Conservation (phyloP, 2,113 vertebrate species). For the Hippolais icterina region DNA sequence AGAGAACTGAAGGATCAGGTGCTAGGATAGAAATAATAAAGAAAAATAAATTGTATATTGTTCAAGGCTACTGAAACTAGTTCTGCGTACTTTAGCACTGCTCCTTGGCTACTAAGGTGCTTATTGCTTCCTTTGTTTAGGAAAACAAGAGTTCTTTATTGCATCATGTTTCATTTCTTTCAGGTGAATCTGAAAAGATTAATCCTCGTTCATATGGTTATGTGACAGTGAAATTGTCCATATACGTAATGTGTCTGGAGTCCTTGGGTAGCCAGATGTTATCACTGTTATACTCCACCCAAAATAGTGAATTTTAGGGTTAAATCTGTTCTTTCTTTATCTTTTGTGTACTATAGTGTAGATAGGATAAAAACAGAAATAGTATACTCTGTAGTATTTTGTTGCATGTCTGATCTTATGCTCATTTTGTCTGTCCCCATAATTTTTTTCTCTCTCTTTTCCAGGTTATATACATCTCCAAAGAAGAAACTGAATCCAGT, state of each 20-base stretch:
- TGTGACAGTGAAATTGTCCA: neutral
- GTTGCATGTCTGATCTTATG: neutral
- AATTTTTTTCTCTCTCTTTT: neutral
- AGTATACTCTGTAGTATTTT: neutral
- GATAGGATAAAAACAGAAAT: neutral
- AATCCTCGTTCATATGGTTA: neutral
- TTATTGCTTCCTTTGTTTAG: neutral
- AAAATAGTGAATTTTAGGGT: neutral
- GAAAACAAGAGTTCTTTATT: neutral
- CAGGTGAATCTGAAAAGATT: neutral
- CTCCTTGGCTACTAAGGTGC: neutral
- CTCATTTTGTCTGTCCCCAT: neutral
- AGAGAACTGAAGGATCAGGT: neutral
- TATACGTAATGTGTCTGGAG: neutral
- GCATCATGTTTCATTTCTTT: neutral
- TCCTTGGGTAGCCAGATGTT: neutral
- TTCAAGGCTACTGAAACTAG: neutral
- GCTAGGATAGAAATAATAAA: neutral
- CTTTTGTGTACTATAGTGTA: neutral
- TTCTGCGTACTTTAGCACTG: neutral
- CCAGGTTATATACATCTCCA: conserved; percentile 90
- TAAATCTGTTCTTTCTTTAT: neutral
- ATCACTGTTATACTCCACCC: neutral
- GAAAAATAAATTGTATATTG: neutral
- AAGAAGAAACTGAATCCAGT: conserved; percentile 88